Evolutionary conservation across 2,797 vertebrate species (phyloP), one percentile per base, ranked within the genome.

Genomic region (Chelon auratus): DNA sequence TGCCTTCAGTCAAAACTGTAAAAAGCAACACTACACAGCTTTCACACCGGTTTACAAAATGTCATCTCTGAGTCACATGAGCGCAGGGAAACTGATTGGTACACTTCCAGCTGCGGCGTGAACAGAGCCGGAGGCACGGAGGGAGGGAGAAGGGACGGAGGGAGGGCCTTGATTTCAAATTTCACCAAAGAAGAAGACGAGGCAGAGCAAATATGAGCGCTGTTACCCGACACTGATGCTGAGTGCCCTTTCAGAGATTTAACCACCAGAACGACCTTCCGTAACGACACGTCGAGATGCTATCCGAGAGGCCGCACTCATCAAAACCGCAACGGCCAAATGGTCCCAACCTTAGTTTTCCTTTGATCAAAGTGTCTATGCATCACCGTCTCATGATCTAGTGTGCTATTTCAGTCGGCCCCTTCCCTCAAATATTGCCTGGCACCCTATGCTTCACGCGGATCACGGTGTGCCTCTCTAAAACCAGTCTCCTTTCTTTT

Each of bases 251-350:
- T 90, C 84, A 64, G 80, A 78, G 78, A 72, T 80, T 86, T 86
- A 81, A 90, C 85, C 88, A 80, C 90, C 79, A 77, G 70, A 62
- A 78, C 81, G 90, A 92, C 91, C 90, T 92, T 91, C 89, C 71
- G 81, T 82, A 85, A 82, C 68, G 75, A 89, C 79, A 78, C 75
- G 67, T 72, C 3, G 45, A 85, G 83, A 81, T 89, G 89, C 89
- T 69, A 88, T 79, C 79, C 43, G 89, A 92, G 88, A 91, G 86
- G 81, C 71, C 37, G 45, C 56, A 50, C 81, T 86, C 77, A 18
- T 86, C 78, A 52, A 85, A 91, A 91, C 91, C 87, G 24, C 88
- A 89, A 53, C 81, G 80, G 87, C 80, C 91, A 90, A 91, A 90
- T 80, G 85, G 83, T 75, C 83, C 62, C 80, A 78, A 80, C 78